These are phyloP conservation scores for Nymphalis io DNA, from an alignment of 1,140 invertebrate species.

Conservation along the genomic window DNA sequence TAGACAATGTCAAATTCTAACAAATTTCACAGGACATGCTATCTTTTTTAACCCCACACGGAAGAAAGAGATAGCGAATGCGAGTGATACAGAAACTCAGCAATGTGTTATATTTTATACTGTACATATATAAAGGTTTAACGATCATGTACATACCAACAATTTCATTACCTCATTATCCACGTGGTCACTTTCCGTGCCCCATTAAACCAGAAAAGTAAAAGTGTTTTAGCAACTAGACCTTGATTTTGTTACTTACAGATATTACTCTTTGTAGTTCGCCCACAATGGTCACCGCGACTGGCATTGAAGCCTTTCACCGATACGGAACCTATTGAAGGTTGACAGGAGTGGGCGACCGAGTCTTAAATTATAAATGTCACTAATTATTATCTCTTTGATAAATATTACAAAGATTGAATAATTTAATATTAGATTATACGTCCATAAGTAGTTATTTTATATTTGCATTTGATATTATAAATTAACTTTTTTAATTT, in stretches of 20 bases:
- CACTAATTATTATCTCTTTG: background rate
- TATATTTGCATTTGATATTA: no score
- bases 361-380: constrained; percentile 14
- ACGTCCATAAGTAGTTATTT: no score
- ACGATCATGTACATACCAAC: background rate
- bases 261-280: constrained; percentile 36
- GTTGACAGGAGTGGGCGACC: constrained; percentile 46
- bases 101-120: no score
- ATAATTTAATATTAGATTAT: no score
- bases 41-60: no score
- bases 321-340: constrained; percentile 48
- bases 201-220: constrained; percentile 29
- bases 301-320: constrained; percentile 63
- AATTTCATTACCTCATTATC: background rate
- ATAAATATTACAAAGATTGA: no score
- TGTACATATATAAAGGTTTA: background rate
- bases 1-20: no score
- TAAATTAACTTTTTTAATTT: background rate
- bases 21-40: no score
- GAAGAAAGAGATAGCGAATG: no score
- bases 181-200: background rate
- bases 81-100: no score
- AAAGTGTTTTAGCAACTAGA: constrained; percentile 47
- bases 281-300: constrained; percentile 36
- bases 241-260: constrained; percentile 45